These are phyloP conservation scores for Trogon melanurus DNA, from an alignment of 2,113 vertebrate genomes.

Conservation along the genomic window DNA sequence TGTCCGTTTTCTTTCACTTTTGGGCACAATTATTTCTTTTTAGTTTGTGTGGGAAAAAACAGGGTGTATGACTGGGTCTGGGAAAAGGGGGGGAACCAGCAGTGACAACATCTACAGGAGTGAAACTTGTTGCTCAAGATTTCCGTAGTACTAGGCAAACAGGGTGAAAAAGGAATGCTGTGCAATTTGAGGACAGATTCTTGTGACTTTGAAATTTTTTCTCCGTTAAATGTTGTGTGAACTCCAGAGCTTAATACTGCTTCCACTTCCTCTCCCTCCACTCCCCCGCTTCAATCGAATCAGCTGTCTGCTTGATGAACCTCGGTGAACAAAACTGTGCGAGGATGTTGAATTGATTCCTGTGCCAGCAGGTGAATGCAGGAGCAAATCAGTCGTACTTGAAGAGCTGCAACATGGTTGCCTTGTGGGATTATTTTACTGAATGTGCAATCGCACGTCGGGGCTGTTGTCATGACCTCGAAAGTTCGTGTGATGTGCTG, in stretches of 20 bases:
- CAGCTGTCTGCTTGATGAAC: neutral
- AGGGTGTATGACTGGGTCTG: conserved; percentile 6
- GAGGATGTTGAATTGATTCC: neutral
- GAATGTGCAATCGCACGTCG: neutral
- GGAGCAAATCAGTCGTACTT: neutral
- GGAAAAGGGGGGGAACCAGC: neutral
- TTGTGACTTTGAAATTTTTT: neutral
- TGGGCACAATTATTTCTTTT: conserved; percentile 43
- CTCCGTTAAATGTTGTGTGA: neutral
- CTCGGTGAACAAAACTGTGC: neutral
- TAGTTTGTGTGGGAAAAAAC: conserved; percentile 48
- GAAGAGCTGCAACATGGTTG: neutral
- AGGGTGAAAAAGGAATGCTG: neutral
- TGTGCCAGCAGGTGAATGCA: neutral
- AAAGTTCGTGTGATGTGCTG: conserved; percentile 2
- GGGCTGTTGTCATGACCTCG: neutral
- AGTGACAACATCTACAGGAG: neutral
- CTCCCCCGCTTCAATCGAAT: neutral
- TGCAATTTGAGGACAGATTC: neutral
- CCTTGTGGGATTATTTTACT: neutral
- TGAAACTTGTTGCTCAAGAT: neutral
- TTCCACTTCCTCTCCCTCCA: neutral
- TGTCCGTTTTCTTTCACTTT: conserved; percentile 31
- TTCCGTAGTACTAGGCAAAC: neutral
- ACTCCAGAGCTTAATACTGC: neutral